Base-by-base conservation (phyloP, 2,888 invertebrate genomes). In the Chrysopilus asiliformis region DNA sequence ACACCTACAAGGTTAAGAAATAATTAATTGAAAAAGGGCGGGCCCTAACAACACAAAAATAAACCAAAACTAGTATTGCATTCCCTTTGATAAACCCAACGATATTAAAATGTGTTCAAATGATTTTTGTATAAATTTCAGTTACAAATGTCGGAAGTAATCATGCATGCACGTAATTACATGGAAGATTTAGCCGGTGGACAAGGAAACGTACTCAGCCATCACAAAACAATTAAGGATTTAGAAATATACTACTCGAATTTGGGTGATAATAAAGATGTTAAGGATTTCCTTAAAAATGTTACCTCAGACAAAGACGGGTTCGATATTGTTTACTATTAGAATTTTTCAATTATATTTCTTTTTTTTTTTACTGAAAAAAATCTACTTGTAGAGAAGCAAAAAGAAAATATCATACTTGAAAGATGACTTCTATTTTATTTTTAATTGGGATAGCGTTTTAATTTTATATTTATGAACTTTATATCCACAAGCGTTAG, bases 141-240 rank as follows among this genome's bases (percentile, higher is more conserved):
- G 94, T 74, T 97, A 47, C 94, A 95, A 74, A 68, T 95, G 46
- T 95, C 94, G 6, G 95, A 97, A 67, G 95, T 95, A 51, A 90
- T 98, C 50, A 90, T 89, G 74, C 79, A 90, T 51, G 86, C 94
- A 26, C 82, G 94, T 51, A 79, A 81, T 64, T 94, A 94, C 66
- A 94, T 94, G 77, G 78, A 83, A 48, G 83, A 89, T 54, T 77
- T 95, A 33, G 84, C 83, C 16, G 91, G 90, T 33, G 83, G 84
- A 7, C 77, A 77, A 43, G 87, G 87, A 50, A 87, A 87, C 53
- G 86, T 90, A 33, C 68, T 90, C 46, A 79, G 81, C 3, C 86
- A 89, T 58, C 85, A 89, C 64, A 77, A 85, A 51, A 82, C 81
- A 49, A 80, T 83, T 40, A 83, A 87, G 61, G 85, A 87, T 61